Conservation (phyloP, 2,888 invertebrate species). For the Acleris sparsana region DNA sequence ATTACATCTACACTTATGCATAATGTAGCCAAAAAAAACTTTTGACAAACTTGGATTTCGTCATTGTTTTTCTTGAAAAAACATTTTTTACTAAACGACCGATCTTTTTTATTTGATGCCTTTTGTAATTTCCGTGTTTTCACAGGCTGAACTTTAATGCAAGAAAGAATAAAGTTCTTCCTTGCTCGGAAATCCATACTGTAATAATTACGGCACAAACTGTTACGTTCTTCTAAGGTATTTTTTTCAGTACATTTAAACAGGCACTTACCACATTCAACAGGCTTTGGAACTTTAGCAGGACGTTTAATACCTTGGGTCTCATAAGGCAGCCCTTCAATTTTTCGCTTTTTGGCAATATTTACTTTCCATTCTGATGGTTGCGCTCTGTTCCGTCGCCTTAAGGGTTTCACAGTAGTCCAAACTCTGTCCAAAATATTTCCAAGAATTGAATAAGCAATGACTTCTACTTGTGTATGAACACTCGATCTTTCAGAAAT, state of each 20-base stretch:
- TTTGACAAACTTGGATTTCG: no score
- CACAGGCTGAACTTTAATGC: constrained; percentile 6
- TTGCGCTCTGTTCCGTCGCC: constrained; percentile 8
- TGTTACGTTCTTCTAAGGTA: constrained; percentile 3
- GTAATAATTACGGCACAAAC: constrained; percentile 6
- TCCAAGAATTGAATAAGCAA: not conserved
- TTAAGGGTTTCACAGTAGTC: constrained; percentile 1
- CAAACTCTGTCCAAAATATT: not conserved
- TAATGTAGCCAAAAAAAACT: not conserved
- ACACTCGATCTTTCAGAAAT: not conserved
- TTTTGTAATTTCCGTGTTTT: constrained; percentile 18
- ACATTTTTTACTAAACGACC: not conserved
- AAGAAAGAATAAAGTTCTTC: constrained; percentile 11
- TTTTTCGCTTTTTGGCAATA: constrained; percentile 16
- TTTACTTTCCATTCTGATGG: constrained; percentile 19
- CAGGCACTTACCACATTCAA: not conserved
- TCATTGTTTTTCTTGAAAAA: no score
- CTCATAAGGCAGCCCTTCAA: constrained; percentile 4
- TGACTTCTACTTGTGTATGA: not conserved
- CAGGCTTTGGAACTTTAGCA: no score
- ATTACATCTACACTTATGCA: constrained; percentile 27
- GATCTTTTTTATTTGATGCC: constrained; percentile 25
- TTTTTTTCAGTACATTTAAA: constrained; percentile 3
- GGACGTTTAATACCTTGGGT: not conserved
- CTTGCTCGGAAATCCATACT: constrained; percentile 1